phyloP scores from a whole-genome alignment of 2,113 vertebrate genomes.

The Brienomyrus longianalis region DNA sequence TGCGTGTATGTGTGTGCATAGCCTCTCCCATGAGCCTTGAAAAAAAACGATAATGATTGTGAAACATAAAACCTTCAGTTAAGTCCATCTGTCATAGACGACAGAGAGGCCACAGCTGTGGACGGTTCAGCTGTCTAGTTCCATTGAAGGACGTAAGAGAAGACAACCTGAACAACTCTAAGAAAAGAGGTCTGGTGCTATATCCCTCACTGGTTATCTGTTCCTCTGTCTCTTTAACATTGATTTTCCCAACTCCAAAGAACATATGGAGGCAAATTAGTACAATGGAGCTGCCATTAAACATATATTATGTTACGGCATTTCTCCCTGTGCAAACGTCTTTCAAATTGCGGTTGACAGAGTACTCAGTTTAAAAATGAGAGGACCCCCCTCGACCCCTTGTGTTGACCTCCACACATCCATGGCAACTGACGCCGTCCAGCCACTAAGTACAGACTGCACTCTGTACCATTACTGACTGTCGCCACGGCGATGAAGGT shows the following conservation, averaged over 20 bases:
- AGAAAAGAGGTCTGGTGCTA: neutral
- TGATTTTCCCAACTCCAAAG: neutral
- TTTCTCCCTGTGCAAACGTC: neutral
- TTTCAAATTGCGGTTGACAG: neutral
- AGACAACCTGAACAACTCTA: neutral
- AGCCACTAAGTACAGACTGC: neutral
- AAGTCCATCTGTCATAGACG: neutral
- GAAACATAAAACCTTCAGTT: neutral
- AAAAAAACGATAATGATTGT: neutral
- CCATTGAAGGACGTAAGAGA: neutral
- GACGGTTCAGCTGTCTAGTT: neutral
- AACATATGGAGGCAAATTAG: neutral
- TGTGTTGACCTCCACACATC: neutral
- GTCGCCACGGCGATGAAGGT: neutral
- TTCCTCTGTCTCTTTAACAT: neutral
- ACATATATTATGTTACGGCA: neutral
- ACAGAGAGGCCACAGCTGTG: neutral
- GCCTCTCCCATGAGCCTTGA: neutral
- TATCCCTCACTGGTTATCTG: neutral
- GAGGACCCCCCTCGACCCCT: neutral
- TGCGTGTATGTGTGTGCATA: neutral
- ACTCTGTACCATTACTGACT: neutral
- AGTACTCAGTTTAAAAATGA: neutral
- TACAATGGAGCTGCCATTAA: neutral
- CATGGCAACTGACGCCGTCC: too few species aligned